phyloP scores from a whole-genome alignment of 2,888 invertebrate species.

The Tromatobia lineatoria region DNA sequence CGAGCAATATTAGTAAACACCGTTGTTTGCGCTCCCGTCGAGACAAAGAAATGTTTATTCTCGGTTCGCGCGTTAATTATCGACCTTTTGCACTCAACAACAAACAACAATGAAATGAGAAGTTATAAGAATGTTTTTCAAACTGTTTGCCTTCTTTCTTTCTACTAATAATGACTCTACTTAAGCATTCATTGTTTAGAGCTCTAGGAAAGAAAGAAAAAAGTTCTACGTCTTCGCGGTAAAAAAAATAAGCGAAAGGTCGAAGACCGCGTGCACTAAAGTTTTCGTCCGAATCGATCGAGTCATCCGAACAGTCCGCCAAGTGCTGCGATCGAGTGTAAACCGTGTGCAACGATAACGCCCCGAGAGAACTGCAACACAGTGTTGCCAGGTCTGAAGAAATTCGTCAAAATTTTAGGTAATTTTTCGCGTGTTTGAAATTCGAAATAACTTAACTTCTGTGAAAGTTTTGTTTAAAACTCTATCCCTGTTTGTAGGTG shows the following conservation, averaged over 20 bases:
- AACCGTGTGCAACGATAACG: conserved; percentile 34
- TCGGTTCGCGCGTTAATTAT: conserved; percentile 24
- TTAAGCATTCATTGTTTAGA: too few relatives aligned
- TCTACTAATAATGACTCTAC: too few relatives aligned
- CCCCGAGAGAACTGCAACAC: conserved; percentile 18
- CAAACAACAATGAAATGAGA: background rate
- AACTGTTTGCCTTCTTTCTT: too few relatives aligned
- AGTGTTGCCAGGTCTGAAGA: too few relatives aligned
- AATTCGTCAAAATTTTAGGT: too few relatives aligned
- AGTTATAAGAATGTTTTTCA: background rate
- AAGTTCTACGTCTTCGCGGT: background rate
- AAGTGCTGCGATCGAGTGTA: conserved; percentile 59
- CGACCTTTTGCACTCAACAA: background rate
- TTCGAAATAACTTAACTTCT: too few relatives aligned
- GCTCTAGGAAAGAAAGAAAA: background rate
- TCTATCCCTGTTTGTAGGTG: too few relatives aligned
- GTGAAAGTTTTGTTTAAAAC: too few relatives aligned
- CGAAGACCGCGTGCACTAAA: conserved; percentile 61
- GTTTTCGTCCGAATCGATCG: conserved; percentile 66
- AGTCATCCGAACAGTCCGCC: conserved; percentile 50
- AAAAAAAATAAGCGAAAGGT: conserved; percentile 53
- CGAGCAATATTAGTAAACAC: conserved; percentile 20
- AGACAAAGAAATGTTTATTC: conserved; percentile 47
- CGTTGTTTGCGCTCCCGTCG: conserved; percentile 27
- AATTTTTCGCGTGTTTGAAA: too few relatives aligned